Percentiles rank a stretch among this genome's conserved stretches.
Conservation (phyloP, 2,888 invertebrate genomes). For the Patella depressa region DNA sequence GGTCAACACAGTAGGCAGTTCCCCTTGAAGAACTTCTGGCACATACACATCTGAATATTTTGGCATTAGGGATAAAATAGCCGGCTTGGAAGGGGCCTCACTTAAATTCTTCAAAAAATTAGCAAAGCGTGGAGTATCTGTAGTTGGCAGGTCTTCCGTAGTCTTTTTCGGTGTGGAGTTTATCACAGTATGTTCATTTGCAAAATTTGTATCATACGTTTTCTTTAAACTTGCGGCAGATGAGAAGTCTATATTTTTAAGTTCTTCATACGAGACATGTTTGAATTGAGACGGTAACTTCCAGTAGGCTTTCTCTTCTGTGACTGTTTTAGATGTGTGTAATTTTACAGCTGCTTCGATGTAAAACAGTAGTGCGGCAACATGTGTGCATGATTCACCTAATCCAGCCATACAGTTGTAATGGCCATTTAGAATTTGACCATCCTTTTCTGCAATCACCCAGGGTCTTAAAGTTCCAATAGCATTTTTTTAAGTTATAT, state of each 20-base stretch:
- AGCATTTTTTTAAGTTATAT: no score
- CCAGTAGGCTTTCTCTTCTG: slow-evolving; percentile 39
- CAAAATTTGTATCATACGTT: no score
- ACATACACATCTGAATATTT: background rate
- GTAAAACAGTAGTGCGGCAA: slow-evolving; percentile 39
- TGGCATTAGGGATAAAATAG: no score
- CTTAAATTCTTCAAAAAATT: no score
- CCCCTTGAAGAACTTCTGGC: background rate
- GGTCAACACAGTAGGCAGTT: background rate
- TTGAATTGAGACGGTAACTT: slow-evolving; percentile 22
- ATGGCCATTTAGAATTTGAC: slow-evolving; percentile 34
- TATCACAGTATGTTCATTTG: no score
- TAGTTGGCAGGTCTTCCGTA: no score
- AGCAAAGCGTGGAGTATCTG: no score
- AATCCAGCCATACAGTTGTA: slow-evolving; percentile 48
- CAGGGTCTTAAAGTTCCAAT: slow-evolving; percentile 31
- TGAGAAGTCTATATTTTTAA: slow-evolving; percentile 22
- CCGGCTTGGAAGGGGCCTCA: no score
- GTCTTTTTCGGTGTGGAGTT: no score
- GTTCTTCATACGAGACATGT: slow-evolving; percentile 20
- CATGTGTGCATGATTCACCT: slow-evolving; percentile 44
- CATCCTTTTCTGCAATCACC: slow-evolving; percentile 26
- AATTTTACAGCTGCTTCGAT: slow-evolving; percentile 36
- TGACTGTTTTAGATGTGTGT: slow-evolving; percentile 36
- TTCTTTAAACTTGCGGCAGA: slow-evolving; percentile 20